Conservation (phyloP, 2,888 invertebrate species). For the Seladonia tumulorum region DNA sequence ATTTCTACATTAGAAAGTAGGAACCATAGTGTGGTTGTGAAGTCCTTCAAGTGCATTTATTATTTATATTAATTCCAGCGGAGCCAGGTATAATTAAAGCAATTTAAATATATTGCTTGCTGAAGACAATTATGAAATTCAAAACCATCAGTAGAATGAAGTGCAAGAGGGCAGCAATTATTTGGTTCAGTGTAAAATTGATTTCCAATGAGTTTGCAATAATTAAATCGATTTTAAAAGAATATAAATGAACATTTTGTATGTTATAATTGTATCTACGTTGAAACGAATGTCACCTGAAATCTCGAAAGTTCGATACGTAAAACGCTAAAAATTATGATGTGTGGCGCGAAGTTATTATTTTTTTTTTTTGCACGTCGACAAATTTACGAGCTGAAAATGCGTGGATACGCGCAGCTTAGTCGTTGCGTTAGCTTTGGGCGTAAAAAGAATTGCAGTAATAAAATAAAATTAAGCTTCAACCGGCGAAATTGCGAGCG, state of each 20-base stretch:
- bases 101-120: too few relatives aligned
- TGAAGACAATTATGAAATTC: too few relatives aligned
- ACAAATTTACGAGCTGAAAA: neutral
- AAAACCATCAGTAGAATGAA: too few relatives aligned
- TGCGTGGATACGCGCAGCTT: neutral
- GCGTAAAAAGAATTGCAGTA: neutral
- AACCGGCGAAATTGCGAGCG: neutral
- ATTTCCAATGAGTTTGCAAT: too few relatives aligned
- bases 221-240: neutral
- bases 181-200: too few relatives aligned
- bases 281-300: neutral
- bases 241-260: neutral
- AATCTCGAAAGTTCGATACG: neutral
- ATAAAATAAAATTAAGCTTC: neutral
- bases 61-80: too few relatives aligned
- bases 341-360: neutral
- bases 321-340: neutral
- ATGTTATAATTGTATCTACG: neutral
- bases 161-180: too few relatives aligned
- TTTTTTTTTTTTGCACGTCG: neutral
- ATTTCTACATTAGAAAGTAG: too few relatives aligned
- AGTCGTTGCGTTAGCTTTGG: neutral
- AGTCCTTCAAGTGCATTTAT: too few relatives aligned
- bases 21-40: too few relatives aligned
- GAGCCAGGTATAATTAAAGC: too few relatives aligned